Percentiles rank a stretch among this genome's conserved stretches.
Evolutionary conservation across 2,888 invertebrate genomes (phyloP).

Genomic region (Oconnorella tubifera): DNA sequence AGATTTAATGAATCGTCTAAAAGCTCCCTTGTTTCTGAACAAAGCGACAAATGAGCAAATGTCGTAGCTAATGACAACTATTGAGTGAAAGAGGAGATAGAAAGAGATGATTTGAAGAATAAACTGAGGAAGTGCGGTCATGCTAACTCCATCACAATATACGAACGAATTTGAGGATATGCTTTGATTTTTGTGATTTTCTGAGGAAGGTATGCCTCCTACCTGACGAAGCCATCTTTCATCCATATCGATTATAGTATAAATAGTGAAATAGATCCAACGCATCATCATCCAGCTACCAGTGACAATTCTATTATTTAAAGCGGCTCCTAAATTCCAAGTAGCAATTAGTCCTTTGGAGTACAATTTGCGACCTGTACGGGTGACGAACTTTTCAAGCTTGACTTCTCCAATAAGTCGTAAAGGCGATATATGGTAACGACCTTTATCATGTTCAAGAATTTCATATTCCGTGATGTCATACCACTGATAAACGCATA

Average conservation of each 20-base stretch:
- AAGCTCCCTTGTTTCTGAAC: background rate
- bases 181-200: background rate
- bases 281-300: background rate
- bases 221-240: slow-evolving; percentile 5
- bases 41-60: background rate
- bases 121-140: too few relatives aligned
- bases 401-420: background rate
- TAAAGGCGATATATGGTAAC: background rate
- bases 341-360: background rate
- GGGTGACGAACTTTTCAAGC: slow-evolving; percentile 2
- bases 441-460: background rate
- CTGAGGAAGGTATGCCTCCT: background rate
- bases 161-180: background rate
- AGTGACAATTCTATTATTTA: background rate
- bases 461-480: slow-evolving; percentile 19
- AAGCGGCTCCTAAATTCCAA: background rate
- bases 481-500: slow-evolving; percentile 10
- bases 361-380: background rate
- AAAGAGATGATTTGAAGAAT: too few relatives aligned
- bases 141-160: background rate
- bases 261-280: slow-evolving; percentile 1
- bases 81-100: background rate
- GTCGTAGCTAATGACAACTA: slow-evolving; percentile 1
- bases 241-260: slow-evolving; percentile 11
- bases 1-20: background rate